Evolutionary conservation across 2,113 vertebrate species (phyloP).

Genomic region (Eubucco bourcierii): DNA sequence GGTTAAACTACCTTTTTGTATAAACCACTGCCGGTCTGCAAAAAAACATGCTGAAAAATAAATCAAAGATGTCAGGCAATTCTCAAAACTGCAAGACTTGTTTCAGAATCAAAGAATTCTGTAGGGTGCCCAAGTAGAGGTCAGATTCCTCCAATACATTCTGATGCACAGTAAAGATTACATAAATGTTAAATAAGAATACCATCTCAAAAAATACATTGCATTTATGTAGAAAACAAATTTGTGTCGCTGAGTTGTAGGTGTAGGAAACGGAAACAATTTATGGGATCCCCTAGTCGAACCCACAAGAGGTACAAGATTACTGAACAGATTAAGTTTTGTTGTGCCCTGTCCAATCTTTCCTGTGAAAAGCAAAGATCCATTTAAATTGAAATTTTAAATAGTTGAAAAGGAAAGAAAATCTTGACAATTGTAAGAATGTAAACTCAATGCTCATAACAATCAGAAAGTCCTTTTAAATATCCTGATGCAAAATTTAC

Average conservation of each 20-base stretch:
- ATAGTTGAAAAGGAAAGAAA: neutral
- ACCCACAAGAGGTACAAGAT: neutral
- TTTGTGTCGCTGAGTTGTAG: neutral
- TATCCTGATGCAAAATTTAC: neutral
- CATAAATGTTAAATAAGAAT: slow-evolving; percentile 27
- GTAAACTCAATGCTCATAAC: neutral
- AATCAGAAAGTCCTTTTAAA: neutral
- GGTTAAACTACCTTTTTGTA: slow-evolving; percentile 5
- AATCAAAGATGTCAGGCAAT: slow-evolving; percentile 10
- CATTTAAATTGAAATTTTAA: slow-evolving; percentile 37
- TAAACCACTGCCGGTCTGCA: neutral
- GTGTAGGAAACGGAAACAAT: slow-evolving; percentile 25
- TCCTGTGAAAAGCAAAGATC: neutral
- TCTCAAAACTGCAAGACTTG: neutral
- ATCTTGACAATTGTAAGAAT: neutral
- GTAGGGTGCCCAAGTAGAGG: neutral
- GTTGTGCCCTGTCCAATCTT: neutral
- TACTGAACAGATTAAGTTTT: slow-evolving; percentile 1
- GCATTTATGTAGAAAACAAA: neutral
- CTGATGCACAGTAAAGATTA: neutral
- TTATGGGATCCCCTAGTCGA: neutral
- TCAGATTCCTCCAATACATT: neutral
- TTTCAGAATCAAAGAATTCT: slow-evolving; percentile 5
- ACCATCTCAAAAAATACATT: slow-evolving; percentile 22
- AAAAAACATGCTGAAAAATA: neutral